Conservation (phyloP, 2,888 invertebrate species). For the Acronicta leporina region DNA sequence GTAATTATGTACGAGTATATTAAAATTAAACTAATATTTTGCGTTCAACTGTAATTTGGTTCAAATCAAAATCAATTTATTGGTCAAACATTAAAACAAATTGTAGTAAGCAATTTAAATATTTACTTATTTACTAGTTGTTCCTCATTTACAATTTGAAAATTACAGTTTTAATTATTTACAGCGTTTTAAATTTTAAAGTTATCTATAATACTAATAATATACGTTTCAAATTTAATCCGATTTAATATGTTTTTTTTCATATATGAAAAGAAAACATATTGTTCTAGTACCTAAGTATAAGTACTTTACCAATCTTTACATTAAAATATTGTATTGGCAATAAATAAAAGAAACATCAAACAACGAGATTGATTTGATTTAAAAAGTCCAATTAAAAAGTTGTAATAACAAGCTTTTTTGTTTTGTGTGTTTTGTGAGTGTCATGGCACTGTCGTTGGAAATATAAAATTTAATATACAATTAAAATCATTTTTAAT, state of each 20-base stretch:
- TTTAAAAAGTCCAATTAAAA: slow-evolving; percentile 11
- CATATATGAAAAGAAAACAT: no score
- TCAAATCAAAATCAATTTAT: slow-evolving; percentile 23
- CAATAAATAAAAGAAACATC: background rate
- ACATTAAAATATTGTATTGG: no score
- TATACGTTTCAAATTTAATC: slow-evolving; percentile 25
- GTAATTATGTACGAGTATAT: no score
- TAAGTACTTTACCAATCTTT: no score
- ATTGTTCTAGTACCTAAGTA: no score
- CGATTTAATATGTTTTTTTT: no score
- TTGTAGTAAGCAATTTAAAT: slow-evolving; percentile 44
- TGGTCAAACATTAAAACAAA: slow-evolving; percentile 50
- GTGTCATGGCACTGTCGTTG: no score
- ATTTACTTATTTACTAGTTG: slow-evolving; percentile 80
- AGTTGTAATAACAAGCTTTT: background rate
- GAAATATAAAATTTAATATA: slow-evolving; percentile 28
- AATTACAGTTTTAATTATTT: slow-evolving; percentile 65
- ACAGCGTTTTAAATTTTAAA: slow-evolving; percentile 51
- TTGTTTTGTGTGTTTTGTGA: no score
- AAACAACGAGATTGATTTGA: background rate
- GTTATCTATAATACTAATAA: slow-evolving; percentile 34
- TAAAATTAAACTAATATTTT: slow-evolving; percentile 3
- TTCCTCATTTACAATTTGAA: slow-evolving; percentile 84
- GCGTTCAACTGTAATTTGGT: slow-evolving; percentile 37
- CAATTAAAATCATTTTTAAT: slow-evolving; percentile 39